Evolutionary conservation across 2,888 invertebrate genomes (phyloP).

Genomic region (Drosophila tanythrix): DNA sequence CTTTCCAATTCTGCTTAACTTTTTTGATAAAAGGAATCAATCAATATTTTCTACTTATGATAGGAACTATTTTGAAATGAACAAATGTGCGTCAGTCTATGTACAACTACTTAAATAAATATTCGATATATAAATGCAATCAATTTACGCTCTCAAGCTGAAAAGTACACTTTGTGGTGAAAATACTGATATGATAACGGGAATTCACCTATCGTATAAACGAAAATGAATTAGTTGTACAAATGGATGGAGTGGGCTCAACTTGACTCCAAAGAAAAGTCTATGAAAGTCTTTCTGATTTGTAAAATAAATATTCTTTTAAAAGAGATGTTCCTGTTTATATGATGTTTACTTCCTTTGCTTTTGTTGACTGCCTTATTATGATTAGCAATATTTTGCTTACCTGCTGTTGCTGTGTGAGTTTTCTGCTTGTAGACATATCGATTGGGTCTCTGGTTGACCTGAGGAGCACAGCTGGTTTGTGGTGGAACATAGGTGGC

Average conservation of each 20-base stretch:
- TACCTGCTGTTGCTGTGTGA: conserved; percentile 26
- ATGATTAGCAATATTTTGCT: not conserved
- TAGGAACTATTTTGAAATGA: not conserved
- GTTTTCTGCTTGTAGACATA: conserved; percentile 5
- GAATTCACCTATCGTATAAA: conserved; percentile 1
- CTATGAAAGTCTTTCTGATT: not conserved
- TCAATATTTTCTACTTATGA: not conserved
- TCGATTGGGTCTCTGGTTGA: conserved; percentile 1
- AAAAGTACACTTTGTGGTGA: not conserved
- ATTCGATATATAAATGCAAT: conserved; percentile 12
- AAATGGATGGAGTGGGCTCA: no score
- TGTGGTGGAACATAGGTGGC: not conserved
- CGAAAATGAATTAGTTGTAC: not conserved
- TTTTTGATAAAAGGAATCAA: not conserved
- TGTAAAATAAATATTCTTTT: not conserved
- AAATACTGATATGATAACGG: conserved; percentile 14
- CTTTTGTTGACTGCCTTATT: not conserved
- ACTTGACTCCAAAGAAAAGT: not conserved
- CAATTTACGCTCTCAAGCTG: conserved; percentile 20
- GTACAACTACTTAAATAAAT: not conserved
- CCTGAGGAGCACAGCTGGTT: conserved; percentile 23
- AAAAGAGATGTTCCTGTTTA: not conserved
- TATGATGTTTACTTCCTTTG: not conserved
- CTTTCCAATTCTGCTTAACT: not conserved
- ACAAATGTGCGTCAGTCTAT: not conserved